Evolutionary conservation across 2,797 vertebrate genomes (phyloP).

Genomic region (Brachymystax lenok): DNA sequence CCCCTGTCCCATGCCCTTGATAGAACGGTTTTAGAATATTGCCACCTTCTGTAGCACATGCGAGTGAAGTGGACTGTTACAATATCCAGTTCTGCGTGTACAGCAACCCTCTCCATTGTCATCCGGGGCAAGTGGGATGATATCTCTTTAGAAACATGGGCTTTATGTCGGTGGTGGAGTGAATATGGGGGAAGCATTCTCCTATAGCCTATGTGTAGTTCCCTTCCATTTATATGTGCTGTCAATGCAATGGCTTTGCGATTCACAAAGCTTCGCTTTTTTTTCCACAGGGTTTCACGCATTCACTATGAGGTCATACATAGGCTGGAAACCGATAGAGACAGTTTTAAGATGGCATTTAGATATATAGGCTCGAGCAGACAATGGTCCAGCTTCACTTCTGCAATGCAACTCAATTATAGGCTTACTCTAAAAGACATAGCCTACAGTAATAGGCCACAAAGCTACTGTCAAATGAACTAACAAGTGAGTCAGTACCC

Average conservation of each 20-base stretch:
- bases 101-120: not conserved
- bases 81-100: not conserved
- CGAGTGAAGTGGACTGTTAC: too few relatives aligned
- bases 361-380: not conserved
- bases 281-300: slow-evolving; percentile 36
- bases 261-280: not conserved
- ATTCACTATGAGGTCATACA: slow-evolving; percentile 50
- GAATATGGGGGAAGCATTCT: not conserved
- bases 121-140: not conserved
- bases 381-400: slow-evolving; percentile 47
- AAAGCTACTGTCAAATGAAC: not conserved
- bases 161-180: not conserved
- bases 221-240: slow-evolving; percentile 8
- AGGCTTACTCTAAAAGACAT: too few relatives aligned
- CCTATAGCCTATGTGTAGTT: not conserved
- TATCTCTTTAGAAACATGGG: not conserved
- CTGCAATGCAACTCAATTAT: not conserved
- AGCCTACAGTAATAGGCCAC: not conserved
- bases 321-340: slow-evolving; percentile 28
- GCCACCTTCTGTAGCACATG: too few relatives aligned
- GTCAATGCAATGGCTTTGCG: slow-evolving; percentile 17
- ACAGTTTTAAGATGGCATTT: slow-evolving; percentile 35
- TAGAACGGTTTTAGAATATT: slow-evolving; percentile 1
- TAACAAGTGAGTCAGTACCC: too few relatives aligned
- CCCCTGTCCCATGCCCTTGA: slow-evolving; percentile 10